phyloP scores from a whole-genome alignment of 2,797 vertebrate genomes.

The Molossus alvarezi region DNA sequence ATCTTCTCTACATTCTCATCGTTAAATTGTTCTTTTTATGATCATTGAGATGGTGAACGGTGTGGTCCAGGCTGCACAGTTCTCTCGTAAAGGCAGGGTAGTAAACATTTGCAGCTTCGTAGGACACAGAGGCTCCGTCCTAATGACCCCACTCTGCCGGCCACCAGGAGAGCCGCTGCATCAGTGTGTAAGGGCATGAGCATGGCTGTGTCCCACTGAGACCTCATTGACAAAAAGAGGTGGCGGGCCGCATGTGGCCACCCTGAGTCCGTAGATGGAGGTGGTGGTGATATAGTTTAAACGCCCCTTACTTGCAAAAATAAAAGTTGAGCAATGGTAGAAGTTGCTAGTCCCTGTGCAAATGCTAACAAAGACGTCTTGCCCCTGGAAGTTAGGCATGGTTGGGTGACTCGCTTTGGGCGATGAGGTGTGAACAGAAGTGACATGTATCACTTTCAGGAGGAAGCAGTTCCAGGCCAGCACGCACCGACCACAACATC shows the following conservation, averaged over 20 bases:
- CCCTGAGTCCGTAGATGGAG: background rate
- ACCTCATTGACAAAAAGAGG: background rate
- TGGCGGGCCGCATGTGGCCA: background rate
- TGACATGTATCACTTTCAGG: background rate
- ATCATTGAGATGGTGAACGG: background rate
- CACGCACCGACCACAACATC: fast-evolving
- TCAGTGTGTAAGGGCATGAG: background rate
- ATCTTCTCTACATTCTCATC: background rate
- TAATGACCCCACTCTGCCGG: fast-evolving
- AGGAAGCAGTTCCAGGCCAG: background rate
- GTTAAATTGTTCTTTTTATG: background rate
- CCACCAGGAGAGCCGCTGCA: fast-evolving
- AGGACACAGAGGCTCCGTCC: fast-evolving
- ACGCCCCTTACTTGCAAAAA: background rate
- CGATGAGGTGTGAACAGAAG: background rate
- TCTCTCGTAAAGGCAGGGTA: background rate
- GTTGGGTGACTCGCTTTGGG: background rate
- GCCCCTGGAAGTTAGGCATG: too few relatives aligned
- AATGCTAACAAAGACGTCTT: background rate
- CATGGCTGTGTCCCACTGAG: background rate
- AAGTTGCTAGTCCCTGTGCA: background rate
- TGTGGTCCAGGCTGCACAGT: background rate
- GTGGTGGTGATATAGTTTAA: background rate
- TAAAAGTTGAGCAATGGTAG: background rate
- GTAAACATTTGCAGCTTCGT: background rate